Percentiles rank a stretch among this genome's conserved stretches.
These are phyloP conservation scores for Palythoa caribaeorum DNA, from an alignment of 92 coral and sea anemone genomes.

Conservation along the genomic window DNA sequence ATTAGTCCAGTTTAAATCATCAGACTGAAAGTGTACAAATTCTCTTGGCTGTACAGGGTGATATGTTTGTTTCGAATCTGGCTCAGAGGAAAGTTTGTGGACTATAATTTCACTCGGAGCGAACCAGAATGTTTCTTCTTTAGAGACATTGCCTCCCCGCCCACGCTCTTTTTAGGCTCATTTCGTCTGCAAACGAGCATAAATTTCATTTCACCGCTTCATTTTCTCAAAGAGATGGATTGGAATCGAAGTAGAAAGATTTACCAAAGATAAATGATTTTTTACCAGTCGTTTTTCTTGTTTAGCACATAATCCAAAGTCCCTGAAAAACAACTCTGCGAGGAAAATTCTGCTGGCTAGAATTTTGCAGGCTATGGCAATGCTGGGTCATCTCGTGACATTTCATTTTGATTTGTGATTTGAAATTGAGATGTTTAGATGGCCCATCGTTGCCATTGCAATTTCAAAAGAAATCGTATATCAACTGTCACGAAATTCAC, in stretches of 20 bases:
- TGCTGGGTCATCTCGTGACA: neutral
- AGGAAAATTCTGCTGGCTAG: neutral
- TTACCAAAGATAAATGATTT: neutral
- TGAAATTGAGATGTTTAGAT: neutral
- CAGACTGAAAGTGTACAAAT: slow-evolving; percentile 56
- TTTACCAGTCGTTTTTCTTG: too few relatives aligned
- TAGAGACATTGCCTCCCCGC: slow-evolving; percentile 6
- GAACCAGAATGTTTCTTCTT: neutral
- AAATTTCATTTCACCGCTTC: neutral
- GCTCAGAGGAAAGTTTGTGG: slow-evolving; percentile 64
- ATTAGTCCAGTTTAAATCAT: slow-evolving; percentile 60
- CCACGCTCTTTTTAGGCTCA: neutral
- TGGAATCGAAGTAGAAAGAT: neutral
- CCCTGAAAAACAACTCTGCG: neutral
- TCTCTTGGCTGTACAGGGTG: slow-evolving; percentile 66
- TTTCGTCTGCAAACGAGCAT: slow-evolving; percentile 1
- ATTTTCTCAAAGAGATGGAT: neutral
- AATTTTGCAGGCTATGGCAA: neutral
- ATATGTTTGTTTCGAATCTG: slow-evolving; percentile 69
- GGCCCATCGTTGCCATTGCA: slow-evolving; percentile 9
- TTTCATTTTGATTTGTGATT: neutral
- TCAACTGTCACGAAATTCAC: slow-evolving; percentile 5
- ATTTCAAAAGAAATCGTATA: neutral
- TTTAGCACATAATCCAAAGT: neutral
- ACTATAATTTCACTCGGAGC: slow-evolving; percentile 59